Conservation (phyloP, 1,140 invertebrate species). For the Linepithema humile region DNA sequence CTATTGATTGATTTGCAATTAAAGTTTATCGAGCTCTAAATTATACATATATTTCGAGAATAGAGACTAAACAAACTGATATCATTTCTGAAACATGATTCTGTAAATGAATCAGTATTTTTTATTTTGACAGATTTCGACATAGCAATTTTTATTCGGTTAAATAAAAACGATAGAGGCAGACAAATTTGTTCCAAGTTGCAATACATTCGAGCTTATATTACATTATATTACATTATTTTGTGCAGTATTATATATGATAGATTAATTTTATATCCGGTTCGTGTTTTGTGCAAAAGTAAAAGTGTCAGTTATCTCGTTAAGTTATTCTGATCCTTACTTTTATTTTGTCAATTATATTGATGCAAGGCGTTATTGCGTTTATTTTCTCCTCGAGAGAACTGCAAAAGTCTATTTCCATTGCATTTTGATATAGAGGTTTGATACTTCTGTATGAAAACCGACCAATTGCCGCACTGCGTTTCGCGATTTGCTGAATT, state of each 20-base stretch:
- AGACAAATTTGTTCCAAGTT: neutral
- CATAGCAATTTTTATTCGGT: neutral
- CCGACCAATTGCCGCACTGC: neutral
- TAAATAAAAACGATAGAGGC: neutral
- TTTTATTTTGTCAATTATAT: neutral
- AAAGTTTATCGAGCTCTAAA: neutral
- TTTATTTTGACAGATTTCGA: slow-evolving; percentile 4
- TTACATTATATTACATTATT: neutral
- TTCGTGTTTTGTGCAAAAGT: neutral
- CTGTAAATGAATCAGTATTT: neutral
- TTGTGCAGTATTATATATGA: neutral
- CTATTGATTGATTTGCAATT: neutral
- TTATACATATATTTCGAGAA: neutral
- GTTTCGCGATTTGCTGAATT: slow-evolving; percentile 16
- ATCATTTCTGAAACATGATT: slow-evolving; percentile 15
- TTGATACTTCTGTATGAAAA: slow-evolving; percentile 14
- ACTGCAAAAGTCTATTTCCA: neutral
- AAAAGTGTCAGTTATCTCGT: neutral
- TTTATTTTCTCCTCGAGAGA: slow-evolving; percentile 13
- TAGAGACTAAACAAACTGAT: neutral
- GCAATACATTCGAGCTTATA: neutral
- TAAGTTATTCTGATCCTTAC: neutral
- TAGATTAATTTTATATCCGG: neutral
- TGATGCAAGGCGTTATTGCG: neutral
- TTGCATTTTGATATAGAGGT: neutral